phyloP scores from a whole-genome alignment of 2,888 invertebrate species.

The Acronicta psi region DNA sequence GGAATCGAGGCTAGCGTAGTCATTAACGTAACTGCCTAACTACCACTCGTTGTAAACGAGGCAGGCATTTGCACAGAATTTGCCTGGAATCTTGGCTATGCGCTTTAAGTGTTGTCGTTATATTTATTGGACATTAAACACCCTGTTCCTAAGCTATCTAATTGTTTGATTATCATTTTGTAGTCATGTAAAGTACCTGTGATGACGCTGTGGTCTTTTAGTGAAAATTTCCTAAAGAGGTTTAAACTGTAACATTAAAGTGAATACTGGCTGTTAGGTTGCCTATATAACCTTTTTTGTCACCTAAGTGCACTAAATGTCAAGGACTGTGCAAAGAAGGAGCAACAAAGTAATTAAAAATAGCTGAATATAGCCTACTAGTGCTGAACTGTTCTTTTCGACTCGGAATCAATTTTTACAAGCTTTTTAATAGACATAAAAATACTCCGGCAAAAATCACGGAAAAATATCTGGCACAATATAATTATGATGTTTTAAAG shows the following conservation, averaged over 20 bases:
- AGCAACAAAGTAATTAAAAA: too few relatives aligned
- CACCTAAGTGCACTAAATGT: too few relatives aligned
- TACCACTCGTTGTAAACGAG: slow-evolving; percentile 46
- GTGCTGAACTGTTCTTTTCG: too few relatives aligned
- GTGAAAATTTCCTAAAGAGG: not conserved
- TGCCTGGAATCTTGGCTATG: slow-evolving; percentile 29
- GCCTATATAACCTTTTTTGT: too few relatives aligned
- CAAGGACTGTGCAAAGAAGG: too few relatives aligned
- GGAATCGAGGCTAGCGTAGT: slow-evolving; percentile 25
- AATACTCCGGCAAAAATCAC: too few relatives aligned
- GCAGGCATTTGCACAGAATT: slow-evolving; percentile 22
- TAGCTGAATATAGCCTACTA: too few relatives aligned
- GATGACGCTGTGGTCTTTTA: not conserved
- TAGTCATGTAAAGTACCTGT: not conserved
- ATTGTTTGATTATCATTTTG: not conserved
- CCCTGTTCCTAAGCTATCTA: slow-evolving; percentile 2
- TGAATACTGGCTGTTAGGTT: too few relatives aligned
- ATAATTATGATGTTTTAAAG: too few relatives aligned
- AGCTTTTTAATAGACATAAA: too few relatives aligned
- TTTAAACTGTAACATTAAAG: not conserved
- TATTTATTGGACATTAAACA: slow-evolving; percentile 15
- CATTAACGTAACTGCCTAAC: slow-evolving; percentile 48
- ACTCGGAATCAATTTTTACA: too few relatives aligned
- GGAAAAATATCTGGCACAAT: too few relatives aligned
- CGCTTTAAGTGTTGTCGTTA: slow-evolving; percentile 17